These are phyloP conservation scores for Musca vetustissima DNA, from an alignment of 1,140 invertebrate genomes.

Conservation along the genomic window DNA sequence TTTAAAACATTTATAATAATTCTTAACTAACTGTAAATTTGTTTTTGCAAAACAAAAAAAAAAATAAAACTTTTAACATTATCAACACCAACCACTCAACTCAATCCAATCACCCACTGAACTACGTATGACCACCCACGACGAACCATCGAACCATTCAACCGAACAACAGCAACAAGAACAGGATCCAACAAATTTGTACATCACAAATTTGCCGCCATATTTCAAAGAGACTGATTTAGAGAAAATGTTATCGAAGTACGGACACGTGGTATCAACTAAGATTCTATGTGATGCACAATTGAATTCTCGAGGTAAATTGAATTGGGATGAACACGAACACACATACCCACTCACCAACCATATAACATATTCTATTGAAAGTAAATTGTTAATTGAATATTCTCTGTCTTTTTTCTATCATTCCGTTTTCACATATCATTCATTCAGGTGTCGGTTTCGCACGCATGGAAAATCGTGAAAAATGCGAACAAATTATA, in stretches of 20 bases:
- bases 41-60: conserved; percentile 27
- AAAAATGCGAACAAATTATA: conserved; percentile 97
- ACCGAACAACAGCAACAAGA: conserved; percentile 88
- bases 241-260: conserved; percentile 84
- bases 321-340: neutral
- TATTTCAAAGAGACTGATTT: conserved; percentile 93
- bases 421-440: conserved; percentile 23
- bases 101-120: conserved; percentile 15
- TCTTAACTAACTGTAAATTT: neutral
- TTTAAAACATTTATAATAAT: neutral
- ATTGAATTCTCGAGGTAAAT: conserved; percentile 82
- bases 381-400: too few relatives aligned
- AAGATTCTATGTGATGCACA: conserved; percentile 91
- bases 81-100: neutral
- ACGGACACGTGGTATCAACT: conserved; percentile 95
- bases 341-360: too few relatives aligned
- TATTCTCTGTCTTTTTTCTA: conserved; percentile 1
- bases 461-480: conserved; percentile 92
- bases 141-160: neutral
- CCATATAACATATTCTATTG: too few relatives aligned
- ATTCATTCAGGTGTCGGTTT: conserved; percentile 61
- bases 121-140: conserved; percentile 3
- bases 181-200: conserved; percentile 98
- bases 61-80: neutral
- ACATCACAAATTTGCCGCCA: conserved; percentile 95